Evolutionary conservation across 2,797 vertebrate species (phyloP).

Genomic region (Paedocypris micromegethes): DNA sequence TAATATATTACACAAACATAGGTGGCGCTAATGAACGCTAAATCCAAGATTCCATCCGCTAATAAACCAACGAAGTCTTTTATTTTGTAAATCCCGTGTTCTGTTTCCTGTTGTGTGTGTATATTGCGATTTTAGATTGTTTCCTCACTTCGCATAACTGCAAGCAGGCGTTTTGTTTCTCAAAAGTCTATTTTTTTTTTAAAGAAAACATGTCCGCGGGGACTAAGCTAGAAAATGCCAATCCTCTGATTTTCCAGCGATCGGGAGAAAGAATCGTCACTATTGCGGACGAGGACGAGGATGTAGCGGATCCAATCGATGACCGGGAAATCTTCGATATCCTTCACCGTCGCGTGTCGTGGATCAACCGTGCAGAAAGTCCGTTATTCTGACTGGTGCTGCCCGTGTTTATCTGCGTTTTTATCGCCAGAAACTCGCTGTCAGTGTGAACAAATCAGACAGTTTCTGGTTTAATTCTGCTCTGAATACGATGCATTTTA

Average conservation of each 20-base stretch:
- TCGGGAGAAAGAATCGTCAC: conserved; percentile 77
- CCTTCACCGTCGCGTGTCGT: conserved; percentile 54
- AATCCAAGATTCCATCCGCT: too few relatives aligned
- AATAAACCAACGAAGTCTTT: neutral
- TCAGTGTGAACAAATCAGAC: too few relatives aligned
- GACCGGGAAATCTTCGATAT: conserved; percentile 94
- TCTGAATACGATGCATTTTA: too few relatives aligned
- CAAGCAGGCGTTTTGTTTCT: too few relatives aligned
- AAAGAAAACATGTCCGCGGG: conserved; percentile 55
- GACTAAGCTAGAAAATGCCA: conserved; percentile 78
- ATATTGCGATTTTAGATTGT: neutral
- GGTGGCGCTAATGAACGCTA: too few relatives aligned
- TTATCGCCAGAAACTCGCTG: too few relatives aligned
- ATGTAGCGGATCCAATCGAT: conserved; percentile 81
- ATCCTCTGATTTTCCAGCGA: conserved; percentile 84
- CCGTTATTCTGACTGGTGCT: too few relatives aligned
- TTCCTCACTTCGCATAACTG: neutral
- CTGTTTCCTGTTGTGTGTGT: neutral
- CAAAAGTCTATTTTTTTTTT: neutral
- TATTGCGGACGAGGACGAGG: conserved; percentile 79
- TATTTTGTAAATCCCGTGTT: conserved; percentile 2
- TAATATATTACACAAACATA: too few relatives aligned
- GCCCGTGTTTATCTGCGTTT: too few relatives aligned
- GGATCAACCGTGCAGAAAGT: too few relatives aligned
- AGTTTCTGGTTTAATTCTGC: too few relatives aligned